These are phyloP conservation scores for Myopa testacea DNA, from an alignment of 2,888 invertebrate species.

Conservation along the genomic window DNA sequence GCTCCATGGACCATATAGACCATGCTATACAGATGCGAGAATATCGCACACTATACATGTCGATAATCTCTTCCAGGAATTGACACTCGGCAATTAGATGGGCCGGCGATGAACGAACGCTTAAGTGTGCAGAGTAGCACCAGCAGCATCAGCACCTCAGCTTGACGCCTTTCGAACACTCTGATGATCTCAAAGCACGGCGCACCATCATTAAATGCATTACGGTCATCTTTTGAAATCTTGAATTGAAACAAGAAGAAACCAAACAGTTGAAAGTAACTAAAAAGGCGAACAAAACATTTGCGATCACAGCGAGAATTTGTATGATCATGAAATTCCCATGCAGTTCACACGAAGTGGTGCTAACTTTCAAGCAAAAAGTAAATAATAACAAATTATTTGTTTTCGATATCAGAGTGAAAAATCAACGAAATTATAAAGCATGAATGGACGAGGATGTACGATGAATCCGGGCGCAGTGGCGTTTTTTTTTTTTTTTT, in stretches of 20 bases:
- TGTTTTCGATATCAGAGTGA: slow-evolving; percentile 54
- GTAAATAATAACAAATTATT: slow-evolving; percentile 52
- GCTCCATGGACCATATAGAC: not conserved
- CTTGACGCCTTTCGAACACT: slow-evolving; percentile 16
- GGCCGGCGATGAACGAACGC: slow-evolving; percentile 25
- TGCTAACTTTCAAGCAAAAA: not conserved
- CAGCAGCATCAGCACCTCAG: not conserved
- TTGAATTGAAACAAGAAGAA: not conserved
- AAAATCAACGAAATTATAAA: not conserved
- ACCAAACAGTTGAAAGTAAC: not conserved
- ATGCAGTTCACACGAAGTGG: not conserved
- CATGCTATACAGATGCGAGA: not conserved
- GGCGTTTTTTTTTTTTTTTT: no score
- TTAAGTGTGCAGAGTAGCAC: slow-evolving; percentile 27
- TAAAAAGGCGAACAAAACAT: slow-evolving; percentile 4
- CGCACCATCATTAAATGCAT: slow-evolving; percentile 33
- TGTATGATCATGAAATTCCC: slow-evolving; percentile 23
- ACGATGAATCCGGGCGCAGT: no score
- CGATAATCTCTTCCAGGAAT: slow-evolving; percentile 33
- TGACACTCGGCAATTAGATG: slow-evolving; percentile 38
- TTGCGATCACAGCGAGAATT: slow-evolving; percentile 11
- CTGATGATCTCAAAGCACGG: slow-evolving; percentile 13
- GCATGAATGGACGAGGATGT: not conserved
- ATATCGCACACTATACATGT: not conserved
- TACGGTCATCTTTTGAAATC: slow-evolving; percentile 13